Percentiles rank a stretch among this genome's conserved stretches.
phyloP scores from a whole-genome alignment of 2,797 vertebrate genomes.

The Channallabes apus region DNA sequence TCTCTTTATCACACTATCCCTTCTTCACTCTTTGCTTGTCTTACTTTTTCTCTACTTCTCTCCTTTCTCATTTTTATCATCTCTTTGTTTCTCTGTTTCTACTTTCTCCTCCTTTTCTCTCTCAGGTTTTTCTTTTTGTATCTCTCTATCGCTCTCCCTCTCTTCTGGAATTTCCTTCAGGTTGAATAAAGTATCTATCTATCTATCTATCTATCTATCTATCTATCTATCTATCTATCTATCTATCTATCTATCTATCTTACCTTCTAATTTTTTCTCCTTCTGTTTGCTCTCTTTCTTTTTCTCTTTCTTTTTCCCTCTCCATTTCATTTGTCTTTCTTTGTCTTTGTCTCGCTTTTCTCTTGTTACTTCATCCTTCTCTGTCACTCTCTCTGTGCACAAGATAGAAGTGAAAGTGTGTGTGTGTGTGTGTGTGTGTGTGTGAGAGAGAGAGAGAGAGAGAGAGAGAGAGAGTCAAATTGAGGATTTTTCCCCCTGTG shows the following conservation, averaged over 20 bases:
- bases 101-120: neutral
- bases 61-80: neutral
- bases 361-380: neutral
- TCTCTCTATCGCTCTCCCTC: neutral
- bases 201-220: neutral
- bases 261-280: neutral
- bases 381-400: conserved; percentile 11
- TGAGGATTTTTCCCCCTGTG: conserved; percentile 46
- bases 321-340: neutral
- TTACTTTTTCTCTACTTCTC: neutral
- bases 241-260: neutral
- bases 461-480: conserved; percentile 9
- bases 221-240: neutral
- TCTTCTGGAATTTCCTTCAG: neutral
- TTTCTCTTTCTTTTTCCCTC: neutral
- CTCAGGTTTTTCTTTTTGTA: neutral
- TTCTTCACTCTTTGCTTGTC: neutral
- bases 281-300: neutral
- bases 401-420: conserved; percentile 33
- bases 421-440: conserved; percentile 2
- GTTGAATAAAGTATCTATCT: neutral
- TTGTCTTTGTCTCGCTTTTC: neutral
- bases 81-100: neutral
- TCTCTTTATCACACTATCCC: neutral
- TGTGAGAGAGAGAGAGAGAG: neutral